These are phyloP conservation scores for Ooceraea biroi DNA, from an alignment of 1,140 invertebrate genomes.

Conservation along the genomic window DNA sequence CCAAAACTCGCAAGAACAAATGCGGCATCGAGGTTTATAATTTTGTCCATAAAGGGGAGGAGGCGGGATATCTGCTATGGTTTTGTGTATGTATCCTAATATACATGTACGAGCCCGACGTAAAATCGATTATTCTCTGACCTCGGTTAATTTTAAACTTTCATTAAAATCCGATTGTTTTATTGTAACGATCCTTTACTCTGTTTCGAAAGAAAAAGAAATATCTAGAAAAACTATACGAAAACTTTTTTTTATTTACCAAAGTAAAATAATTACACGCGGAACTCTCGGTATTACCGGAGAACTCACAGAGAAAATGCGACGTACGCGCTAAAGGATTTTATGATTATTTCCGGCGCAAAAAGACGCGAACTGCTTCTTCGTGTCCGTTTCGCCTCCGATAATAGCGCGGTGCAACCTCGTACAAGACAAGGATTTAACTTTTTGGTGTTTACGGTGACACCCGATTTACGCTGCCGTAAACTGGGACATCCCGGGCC, in stretches of 20 bases:
- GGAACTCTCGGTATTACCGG: background rate
- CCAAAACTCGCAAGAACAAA: conserved; percentile 13
- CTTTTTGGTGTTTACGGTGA: conserved; percentile 68
- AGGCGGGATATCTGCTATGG: background rate
- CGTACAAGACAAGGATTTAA: conserved; percentile 52
- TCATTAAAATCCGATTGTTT: no score
- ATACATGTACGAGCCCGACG: background rate
- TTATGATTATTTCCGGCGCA: conserved; percentile 2
- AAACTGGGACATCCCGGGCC: conserved; percentile 73
- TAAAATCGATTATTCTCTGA: background rate
- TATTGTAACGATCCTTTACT: no score
- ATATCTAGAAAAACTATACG: no score
- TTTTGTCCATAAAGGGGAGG: conserved; percentile 50
- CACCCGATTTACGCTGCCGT: conserved; percentile 60
- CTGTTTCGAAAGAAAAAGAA: no score
- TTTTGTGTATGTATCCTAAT: background rate
- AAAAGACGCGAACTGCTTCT: conserved; percentile 14
- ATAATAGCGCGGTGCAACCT: conserved; percentile 22
- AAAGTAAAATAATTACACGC: background rate
- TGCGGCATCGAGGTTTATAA: conserved; percentile 50
- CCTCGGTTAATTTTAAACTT: no score
- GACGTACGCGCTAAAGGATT: no score
- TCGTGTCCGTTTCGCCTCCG: conserved; percentile 2
- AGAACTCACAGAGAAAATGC: background rate
- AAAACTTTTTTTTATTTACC: no score